phyloP scores from a whole-genome alignment of 1,140 invertebrate genomes.

The Yoshiicerus persimilis region DNA sequence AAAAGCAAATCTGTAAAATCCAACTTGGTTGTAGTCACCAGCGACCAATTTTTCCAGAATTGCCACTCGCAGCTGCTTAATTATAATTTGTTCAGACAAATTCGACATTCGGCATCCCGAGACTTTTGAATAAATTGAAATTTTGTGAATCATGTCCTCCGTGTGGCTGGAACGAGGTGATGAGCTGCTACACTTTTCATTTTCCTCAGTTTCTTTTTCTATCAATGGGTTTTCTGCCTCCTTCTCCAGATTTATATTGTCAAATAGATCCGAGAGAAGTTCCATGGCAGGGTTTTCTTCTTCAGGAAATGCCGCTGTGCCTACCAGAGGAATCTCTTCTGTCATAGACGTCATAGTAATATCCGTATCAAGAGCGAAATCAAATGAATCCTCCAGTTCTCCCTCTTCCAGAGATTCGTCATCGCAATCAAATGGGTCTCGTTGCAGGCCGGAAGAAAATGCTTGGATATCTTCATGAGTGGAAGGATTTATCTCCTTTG shows the following conservation, averaged over 20 bases:
- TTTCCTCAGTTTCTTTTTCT: neutral
- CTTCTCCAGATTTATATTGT: neutral
- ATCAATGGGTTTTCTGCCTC: neutral
- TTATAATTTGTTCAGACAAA: constrained; percentile 26
- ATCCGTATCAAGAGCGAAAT: neutral
- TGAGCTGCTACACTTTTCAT: neutral
- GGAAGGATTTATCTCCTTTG: neutral
- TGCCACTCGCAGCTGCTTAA: constrained; percentile 26
- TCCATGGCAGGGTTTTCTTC: neutral
- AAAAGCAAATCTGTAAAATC: constrained; percentile 21
- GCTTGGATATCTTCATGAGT: too few species aligned
- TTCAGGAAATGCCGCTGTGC: neutral
- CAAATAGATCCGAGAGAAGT: neutral
- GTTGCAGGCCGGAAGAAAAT: neutral
- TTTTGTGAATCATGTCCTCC: constrained; percentile 18
- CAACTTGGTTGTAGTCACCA: neutral
- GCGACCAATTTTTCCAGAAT: constrained; percentile 16
- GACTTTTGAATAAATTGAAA: constrained; percentile 40
- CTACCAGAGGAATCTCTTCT: neutral
- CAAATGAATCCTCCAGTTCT: neutral
- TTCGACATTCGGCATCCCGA: constrained; percentile 34
- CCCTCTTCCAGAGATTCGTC: neutral
- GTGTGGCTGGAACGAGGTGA: neutral
- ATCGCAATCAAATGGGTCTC: neutral
- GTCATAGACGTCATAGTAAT: neutral